Percentiles rank a stretch among this genome's conserved stretches.
Evolutionary conservation across 2,888 invertebrate species (phyloP).

Genomic region (Eudasyphora cyanicolor): DNA sequence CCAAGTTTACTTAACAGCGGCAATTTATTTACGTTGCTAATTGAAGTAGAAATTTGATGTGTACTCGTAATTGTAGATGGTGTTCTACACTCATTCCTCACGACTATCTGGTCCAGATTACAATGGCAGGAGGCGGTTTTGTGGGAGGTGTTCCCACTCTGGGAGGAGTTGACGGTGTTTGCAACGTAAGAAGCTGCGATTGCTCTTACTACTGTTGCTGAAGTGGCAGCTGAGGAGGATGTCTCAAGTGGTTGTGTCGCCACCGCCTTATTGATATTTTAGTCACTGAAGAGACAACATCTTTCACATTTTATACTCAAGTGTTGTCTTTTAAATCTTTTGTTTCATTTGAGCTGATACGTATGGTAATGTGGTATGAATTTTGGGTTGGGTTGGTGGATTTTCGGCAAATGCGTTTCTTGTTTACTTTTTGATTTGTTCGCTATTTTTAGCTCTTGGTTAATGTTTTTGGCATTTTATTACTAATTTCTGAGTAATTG

Average conservation of each 20-base stretch:
- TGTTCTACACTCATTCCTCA: too few relatives aligned
- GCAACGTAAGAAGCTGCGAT: neutral
- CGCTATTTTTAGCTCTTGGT: neutral
- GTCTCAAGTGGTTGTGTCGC: constrained; percentile 31
- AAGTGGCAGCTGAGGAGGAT: neutral
- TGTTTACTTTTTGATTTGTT: constrained; percentile 25
- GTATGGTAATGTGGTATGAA: constrained; percentile 47
- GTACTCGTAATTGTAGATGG: constrained; percentile 52
- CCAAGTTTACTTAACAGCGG: constrained; percentile 69
- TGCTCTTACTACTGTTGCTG: neutral
- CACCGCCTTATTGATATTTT: constrained; percentile 4
- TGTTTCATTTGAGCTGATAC: constrained; percentile 39
- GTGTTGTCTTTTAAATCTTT: constrained; percentile 39
- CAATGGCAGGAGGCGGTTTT: constrained; percentile 19
- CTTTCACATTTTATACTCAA: constrained; percentile 45
- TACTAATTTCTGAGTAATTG: constrained; percentile 13
- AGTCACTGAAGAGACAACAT: constrained; percentile 19
- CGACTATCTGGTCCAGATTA: neutral
- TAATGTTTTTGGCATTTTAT: constrained; percentile 22
- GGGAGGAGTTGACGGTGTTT: neutral
- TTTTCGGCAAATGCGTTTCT: constrained; percentile 15
- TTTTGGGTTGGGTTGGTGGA: constrained; percentile 38
- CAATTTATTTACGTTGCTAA: constrained; percentile 72
- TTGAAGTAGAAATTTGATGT: constrained; percentile 68
- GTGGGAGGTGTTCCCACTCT: constrained; percentile 21